A percentile compares a stretch with the other conserved stretches of the same genome.
Conservation (phyloP, 2,888 invertebrate genomes). For the Drosophila mayaguana region DNA sequence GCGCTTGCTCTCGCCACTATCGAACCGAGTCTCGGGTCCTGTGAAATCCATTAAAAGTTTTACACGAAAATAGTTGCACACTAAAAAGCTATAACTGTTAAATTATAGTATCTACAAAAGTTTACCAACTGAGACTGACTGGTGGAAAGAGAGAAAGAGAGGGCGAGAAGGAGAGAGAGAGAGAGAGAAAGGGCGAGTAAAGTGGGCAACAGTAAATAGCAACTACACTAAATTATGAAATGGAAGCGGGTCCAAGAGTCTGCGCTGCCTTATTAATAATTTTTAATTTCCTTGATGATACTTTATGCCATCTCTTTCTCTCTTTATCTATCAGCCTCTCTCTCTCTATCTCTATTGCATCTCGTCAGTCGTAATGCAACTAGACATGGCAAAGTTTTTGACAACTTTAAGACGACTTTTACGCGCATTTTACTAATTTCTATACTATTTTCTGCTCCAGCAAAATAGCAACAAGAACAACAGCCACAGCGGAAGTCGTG, state of each 20-base stretch:
- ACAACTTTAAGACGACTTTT: slow-evolving; percentile 53
- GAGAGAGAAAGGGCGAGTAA: background rate
- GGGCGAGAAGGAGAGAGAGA: too few species aligned
- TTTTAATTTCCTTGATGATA: slow-evolving; percentile 84
- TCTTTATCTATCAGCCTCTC: background rate
- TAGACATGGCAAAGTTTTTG: slow-evolving; percentile 44
- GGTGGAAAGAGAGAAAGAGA: too few species aligned
- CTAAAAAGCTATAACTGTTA: slow-evolving; percentile 81
- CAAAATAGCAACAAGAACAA: background rate
- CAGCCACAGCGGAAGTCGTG: background rate
- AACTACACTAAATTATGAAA: slow-evolving; percentile 75
- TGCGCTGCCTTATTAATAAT: slow-evolving; percentile 81
- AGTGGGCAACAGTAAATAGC: slow-evolving; percentile 50
- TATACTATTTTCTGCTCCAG: slow-evolving; percentile 16
- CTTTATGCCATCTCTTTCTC: slow-evolving; percentile 21
- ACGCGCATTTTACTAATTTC: slow-evolving; percentile 48
- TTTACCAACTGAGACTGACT: slow-evolving; percentile 41
- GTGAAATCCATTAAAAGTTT: slow-evolving; percentile 82
- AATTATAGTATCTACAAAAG: slow-evolving; percentile 76
- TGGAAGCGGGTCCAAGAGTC: slow-evolving; percentile 61
- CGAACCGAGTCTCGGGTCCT: slow-evolving; percentile 66
- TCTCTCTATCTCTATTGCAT: background rate
- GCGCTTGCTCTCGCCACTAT: slow-evolving; percentile 65
- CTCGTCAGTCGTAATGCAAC: background rate
- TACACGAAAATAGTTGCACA: slow-evolving; percentile 80